These are phyloP conservation scores for Ochotona princeps DNA, from an alignment of 2,113 vertebrate genomes.

Conservation along the genomic window DNA sequence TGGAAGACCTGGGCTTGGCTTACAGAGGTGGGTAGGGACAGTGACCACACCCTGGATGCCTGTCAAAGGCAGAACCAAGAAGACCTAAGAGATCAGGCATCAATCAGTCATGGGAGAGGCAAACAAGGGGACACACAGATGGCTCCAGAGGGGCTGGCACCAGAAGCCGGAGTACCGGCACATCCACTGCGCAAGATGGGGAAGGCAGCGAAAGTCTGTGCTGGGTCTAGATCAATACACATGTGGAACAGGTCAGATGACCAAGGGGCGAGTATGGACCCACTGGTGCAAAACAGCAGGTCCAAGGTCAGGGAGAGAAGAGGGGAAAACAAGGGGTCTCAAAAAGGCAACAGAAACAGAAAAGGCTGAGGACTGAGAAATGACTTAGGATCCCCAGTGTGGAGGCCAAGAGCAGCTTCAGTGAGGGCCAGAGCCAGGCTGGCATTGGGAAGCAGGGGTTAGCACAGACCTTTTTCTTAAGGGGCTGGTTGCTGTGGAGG, in stretches of 20 bases:
- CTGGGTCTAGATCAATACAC: not conserved
- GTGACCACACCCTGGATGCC: not conserved
- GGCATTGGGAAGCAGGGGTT: not conserved
- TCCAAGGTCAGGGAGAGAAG: not conserved
- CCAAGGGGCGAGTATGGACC: not conserved
- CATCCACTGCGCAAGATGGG: too few relatives aligned
- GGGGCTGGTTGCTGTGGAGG: not conserved
- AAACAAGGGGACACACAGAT: not conserved
- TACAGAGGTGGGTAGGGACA: not conserved
- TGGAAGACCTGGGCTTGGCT: too few relatives aligned
- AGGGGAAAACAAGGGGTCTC: not conserved
- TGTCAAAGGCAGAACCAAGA: not conserved
- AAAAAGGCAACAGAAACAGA: not conserved
- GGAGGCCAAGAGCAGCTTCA: not conserved
- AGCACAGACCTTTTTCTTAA: not conserved
- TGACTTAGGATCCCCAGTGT: too few relatives aligned
- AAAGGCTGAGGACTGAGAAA: not conserved
- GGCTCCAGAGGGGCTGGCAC: not conserved
- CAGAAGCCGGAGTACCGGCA: not conserved
- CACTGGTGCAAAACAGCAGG: not conserved
- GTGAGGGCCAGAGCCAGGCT: too few relatives aligned
- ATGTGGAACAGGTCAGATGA: not conserved
- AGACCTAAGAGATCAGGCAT: not conserved
- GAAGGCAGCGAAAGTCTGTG: rapidly evolving
- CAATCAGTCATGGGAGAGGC: not conserved